Percentiles rank a stretch among this genome's conserved stretches.
These are phyloP conservation scores for Venustaconcha ellipsiformis DNA, from an alignment of 1,140 invertebrate genomes.

Conservation along the genomic window DNA sequence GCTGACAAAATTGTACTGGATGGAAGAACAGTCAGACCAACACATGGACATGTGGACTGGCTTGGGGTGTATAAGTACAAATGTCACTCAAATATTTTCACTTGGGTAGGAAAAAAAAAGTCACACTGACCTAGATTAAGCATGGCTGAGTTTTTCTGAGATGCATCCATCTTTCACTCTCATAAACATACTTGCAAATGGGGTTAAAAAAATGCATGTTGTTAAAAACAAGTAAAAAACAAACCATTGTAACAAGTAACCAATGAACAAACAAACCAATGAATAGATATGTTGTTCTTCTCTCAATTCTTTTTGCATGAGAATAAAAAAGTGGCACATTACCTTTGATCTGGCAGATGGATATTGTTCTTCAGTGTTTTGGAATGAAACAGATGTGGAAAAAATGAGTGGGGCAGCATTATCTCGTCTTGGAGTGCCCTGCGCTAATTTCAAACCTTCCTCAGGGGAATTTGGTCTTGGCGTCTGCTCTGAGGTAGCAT, in stretches of 20 bases:
- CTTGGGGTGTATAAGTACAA: too few relatives aligned
- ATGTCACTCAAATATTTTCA: too few relatives aligned
- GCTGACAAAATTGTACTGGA: too few relatives aligned
- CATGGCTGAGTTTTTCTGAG: too few relatives aligned
- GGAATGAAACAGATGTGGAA: slow-evolving; percentile 21
- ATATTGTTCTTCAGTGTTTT: slow-evolving; percentile 13
- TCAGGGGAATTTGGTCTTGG: slow-evolving; percentile 47
- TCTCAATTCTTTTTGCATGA: background rate
- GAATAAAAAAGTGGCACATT: background rate
- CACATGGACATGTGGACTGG: too few relatives aligned
- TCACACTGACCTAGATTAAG: too few relatives aligned
- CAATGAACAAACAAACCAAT: background rate
- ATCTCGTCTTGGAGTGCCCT: slow-evolving; percentile 9
- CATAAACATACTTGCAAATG: too few relatives aligned
- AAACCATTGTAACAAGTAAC: background rate
- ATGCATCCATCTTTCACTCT: too few relatives aligned
- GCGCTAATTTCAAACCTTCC: slow-evolving; percentile 7
- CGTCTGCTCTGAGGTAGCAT: slow-evolving; percentile 31
- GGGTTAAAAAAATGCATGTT: too few relatives aligned
- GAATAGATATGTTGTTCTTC: background rate
- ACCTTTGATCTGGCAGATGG: slow-evolving; percentile 31
- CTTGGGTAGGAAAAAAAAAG: too few relatives aligned
- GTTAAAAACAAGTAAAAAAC: too few relatives aligned
- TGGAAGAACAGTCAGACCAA: too few relatives aligned
- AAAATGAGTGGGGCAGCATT: slow-evolving; percentile 37